A percentile compares a stretch with the other conserved stretches of the same genome.
These are phyloP conservation scores for Drepana falcataria DNA, from an alignment of 2,888 invertebrate species.

Conservation along the genomic window DNA sequence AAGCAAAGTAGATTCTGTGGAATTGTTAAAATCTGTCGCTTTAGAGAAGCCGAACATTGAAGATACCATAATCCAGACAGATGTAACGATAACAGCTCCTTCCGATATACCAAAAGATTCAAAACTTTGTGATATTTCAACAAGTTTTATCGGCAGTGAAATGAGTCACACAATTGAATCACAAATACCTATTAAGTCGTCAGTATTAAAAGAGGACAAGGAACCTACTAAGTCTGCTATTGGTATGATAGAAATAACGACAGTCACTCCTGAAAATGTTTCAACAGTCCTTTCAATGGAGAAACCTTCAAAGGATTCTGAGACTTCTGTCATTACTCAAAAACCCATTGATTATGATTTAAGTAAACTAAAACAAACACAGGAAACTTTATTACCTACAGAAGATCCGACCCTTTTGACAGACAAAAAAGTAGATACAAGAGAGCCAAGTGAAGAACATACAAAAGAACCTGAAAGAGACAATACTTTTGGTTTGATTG, in stretches of 20 bases:
- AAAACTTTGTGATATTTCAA: conserved; percentile 27
- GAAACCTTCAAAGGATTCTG: background rate
- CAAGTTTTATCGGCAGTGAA: conserved; percentile 37
- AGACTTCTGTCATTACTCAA: background rate
- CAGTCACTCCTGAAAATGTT: too few relatives aligned
- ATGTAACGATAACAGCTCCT: conserved; percentile 5
- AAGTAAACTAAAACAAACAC: background rate
- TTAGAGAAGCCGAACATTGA: background rate
- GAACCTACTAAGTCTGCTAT: too few relatives aligned
- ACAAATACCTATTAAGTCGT: conserved; percentile 14
- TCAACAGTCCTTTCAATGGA: too few relatives aligned
- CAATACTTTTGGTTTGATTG: too few relatives aligned
- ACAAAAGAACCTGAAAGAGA: too few relatives aligned
- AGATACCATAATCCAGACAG: conserved; percentile 2
- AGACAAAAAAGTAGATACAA: background rate
- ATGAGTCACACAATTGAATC: conserved; percentile 27
- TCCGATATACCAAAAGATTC: conserved; percentile 16
- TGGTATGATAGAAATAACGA: conserved; percentile 7
- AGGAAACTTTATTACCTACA: background rate
- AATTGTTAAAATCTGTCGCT: conserved; percentile 14
- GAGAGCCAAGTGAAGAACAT: too few relatives aligned
- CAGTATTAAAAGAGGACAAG: conserved; percentile 5
- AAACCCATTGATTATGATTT: background rate
- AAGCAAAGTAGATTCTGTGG: conserved; percentile 10
- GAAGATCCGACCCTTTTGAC: background rate